Conservation (phyloP, 2,113 vertebrate genomes). For the Geothlypis trichas region DNA sequence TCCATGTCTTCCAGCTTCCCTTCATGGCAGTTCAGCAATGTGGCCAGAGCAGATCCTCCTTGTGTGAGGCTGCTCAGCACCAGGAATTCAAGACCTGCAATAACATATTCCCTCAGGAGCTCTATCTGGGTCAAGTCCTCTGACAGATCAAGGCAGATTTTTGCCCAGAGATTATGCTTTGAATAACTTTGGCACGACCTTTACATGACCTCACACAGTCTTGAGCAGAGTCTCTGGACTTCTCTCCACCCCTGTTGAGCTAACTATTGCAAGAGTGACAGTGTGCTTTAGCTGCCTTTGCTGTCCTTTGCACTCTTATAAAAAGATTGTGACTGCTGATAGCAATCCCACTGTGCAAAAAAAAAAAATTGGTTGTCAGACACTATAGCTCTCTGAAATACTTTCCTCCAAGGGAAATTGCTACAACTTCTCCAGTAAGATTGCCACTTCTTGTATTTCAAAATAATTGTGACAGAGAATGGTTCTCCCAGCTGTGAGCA, state of each 20-base stretch:
- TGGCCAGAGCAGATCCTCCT: accelerated
- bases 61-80: not conserved
- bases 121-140: not conserved
- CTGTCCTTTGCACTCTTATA: not conserved
- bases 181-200: not conserved
- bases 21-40: not conserved
- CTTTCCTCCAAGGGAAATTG: not conserved
- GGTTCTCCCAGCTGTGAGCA: not conserved
- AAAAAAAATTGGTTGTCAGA: not conserved
- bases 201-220: not conserved
- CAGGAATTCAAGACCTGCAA: not conserved
- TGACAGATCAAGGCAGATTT: not conserved
- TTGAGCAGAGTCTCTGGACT: not conserved
- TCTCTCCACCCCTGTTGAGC: not conserved
- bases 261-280: not conserved
- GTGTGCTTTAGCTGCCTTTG: not conserved
- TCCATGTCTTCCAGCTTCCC: not conserved
- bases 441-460: not conserved
- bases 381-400: not conserved
- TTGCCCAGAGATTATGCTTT: not conserved
- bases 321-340: not conserved
- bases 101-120: not conserved
- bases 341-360: not conserved
- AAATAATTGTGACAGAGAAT: not conserved
- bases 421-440: not conserved